A percentile compares a stretch with the other conserved stretches of the same genome.
phyloP scores from a whole-genome alignment of 2,888 invertebrate species.

The Drosophila meridiana region DNA sequence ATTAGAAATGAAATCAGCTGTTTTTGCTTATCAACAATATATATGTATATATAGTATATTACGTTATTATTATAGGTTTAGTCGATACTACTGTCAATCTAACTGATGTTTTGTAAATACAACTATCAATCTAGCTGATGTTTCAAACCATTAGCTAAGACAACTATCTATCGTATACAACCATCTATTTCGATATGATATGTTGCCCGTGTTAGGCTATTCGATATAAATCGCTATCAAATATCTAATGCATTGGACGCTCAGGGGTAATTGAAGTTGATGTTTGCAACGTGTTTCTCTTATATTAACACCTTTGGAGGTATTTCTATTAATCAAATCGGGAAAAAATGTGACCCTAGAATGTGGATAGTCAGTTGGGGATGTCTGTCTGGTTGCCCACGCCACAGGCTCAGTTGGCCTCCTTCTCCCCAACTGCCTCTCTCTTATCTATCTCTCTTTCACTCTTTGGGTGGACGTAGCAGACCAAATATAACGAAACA shows the following conservation, averaged over 20 bases:
- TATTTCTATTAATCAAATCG: background rate
- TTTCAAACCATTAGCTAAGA: background rate
- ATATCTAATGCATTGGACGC: background rate
- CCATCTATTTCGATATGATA: background rate
- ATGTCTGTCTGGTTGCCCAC: conserved; percentile 32
- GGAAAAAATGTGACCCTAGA: background rate
- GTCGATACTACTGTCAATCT: background rate
- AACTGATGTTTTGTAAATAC: background rate
- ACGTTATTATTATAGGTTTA: background rate
- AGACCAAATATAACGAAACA: conserved; percentile 22
- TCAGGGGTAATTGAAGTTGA: conserved; percentile 4
- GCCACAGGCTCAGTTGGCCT: conserved; percentile 10
- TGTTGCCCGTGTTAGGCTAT: background rate
- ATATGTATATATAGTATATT: background rate
- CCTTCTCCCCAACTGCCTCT: background rate
- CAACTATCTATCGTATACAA: background rate
- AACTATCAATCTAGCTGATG: background rate
- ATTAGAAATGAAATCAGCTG: conserved; percentile 1
- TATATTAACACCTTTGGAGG: conserved; percentile 6
- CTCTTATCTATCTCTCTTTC: background rate
- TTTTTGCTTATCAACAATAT: conserved; percentile 1
- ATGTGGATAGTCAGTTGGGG: background rate
- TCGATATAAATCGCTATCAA: background rate
- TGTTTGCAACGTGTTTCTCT: background rate
- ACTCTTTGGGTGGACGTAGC: background rate